Evolutionary conservation across 2,113 vertebrate species (phyloP).

Genomic region (Silurus meridionalis): DNA sequence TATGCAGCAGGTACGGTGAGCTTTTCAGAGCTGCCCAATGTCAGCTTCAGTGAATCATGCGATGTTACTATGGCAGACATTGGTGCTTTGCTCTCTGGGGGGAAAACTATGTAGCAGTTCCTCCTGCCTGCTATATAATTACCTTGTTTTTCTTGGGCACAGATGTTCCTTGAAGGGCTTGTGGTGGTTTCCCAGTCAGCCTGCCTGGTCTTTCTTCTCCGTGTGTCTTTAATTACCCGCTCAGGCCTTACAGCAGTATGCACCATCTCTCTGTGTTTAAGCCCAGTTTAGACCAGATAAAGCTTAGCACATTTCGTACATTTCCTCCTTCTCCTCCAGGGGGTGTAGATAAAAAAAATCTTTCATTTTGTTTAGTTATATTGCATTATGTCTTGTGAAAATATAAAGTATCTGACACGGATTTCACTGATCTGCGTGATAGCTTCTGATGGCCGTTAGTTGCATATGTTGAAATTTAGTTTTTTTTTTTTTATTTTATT

Average conservation of each 20-base stretch:
- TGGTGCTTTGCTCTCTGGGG: conserved; percentile 54
- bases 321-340: background rate
- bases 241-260: conserved; percentile 40
- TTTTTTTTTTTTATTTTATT: background rate
- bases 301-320: background rate
- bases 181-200: conserved; percentile 53
- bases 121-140: conserved; percentile 72
- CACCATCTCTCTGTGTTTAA: conserved; percentile 33
- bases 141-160: conserved; percentile 78
- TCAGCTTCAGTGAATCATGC: conserved; percentile 33
- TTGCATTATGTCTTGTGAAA: background rate
- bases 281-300: conserved; percentile 43
- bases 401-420: background rate
- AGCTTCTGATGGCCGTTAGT: background rate
- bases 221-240: conserved; percentile 52
- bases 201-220: conserved; percentile 44
- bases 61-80: conserved; percentile 50
- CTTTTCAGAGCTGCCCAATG: background rate
- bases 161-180: conserved; percentile 77
- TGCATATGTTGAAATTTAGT: background rate
- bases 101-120: conserved; percentile 61
- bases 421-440: background rate
- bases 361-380: background rate
- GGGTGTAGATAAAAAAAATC: background rate
- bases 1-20: conserved; percentile 9